Conservation (phyloP, 2,113 vertebrate genomes). For the Clupea harengus region DNA sequence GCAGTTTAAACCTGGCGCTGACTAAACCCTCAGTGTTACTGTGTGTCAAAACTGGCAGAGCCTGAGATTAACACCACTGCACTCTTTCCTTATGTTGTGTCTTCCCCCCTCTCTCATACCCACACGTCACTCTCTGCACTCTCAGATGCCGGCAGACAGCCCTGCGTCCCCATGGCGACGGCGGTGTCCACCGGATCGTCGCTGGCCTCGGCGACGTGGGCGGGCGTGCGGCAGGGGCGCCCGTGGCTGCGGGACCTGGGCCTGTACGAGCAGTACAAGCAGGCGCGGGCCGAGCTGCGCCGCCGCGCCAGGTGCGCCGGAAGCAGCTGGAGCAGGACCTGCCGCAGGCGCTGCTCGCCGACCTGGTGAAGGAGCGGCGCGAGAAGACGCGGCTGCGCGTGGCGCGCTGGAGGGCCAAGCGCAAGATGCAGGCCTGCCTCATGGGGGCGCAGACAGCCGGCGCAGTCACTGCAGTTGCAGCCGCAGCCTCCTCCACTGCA, state of each 20-base stretch:
- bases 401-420: slow-evolving; percentile 59
- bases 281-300: slow-evolving; percentile 66
- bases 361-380: slow-evolving; percentile 62
- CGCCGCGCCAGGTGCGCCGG: slow-evolving; percentile 54
- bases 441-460: slow-evolving; percentile 38
- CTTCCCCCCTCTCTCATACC: too few species aligned
- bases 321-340: slow-evolving; percentile 71
- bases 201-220: not conserved
- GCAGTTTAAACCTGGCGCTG: too few species aligned
- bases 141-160: not conserved
- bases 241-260: slow-evolving; percentile 67
- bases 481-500: not conserved
- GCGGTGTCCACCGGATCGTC: slow-evolving; percentile 34
- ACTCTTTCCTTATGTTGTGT: too few species aligned
- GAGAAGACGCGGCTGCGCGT: slow-evolving; percentile 59
- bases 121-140: not conserved
- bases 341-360: slow-evolving; percentile 71
- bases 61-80: too few species aligned
- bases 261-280: slow-evolving; percentile 69
- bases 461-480: slow-evolving; percentile 5
- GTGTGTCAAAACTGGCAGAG: too few species aligned
- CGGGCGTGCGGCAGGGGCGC: slow-evolving; percentile 30
- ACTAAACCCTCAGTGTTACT: too few species aligned
- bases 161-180: not conserved
- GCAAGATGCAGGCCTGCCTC: slow-evolving; percentile 56